Base-by-base conservation (phyloP, 2,888 invertebrate species). In the Xanthia togata region DNA sequence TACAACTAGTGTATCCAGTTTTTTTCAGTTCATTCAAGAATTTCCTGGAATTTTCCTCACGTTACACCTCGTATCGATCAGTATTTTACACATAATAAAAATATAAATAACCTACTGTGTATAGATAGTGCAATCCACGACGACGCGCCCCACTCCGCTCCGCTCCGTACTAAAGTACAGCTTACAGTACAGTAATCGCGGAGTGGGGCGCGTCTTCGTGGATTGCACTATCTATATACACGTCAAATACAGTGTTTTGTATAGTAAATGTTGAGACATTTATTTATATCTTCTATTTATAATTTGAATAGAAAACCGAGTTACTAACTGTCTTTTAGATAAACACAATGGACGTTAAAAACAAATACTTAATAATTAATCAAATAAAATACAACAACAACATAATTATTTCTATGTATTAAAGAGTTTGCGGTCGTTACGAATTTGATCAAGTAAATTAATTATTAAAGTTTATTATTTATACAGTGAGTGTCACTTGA, bases 401-500 rank as follows among this genome's bases (percentile, higher is more conserved):
- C 59, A 47, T 44, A 53, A 60, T 50, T 60, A 64, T 35, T 79
- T 47, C n/a, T 44, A 64, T 55, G 9, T 26, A 71, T 26, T 47
- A 50, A 64, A 69, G 17, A 4, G 50, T 75, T 47, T 78, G 79
- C 47, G 63, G 57, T 69, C 50, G 20, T 26, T 35, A 62, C 6
- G 35, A 63, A 53, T 63, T 73, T 47, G 35, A 70, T 72, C 60
- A 76, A 59, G n/a, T 11, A 23, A 76, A 68, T 68, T 41, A 70
- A 53, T 72, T 31, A 47, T 59, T 80, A 44, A 17, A 53, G 12
- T 53, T 62, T 23, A 75, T 71, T 62, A 69, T 76, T 44, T 65
- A 62, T 74, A 60, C 57, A 64, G 50, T 68, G 47, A 67, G 47
- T 63, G 65, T 72, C 70, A 76, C 76, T 82, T 80, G 67, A 87